Base-by-base conservation (phyloP, 2,888 invertebrate genomes). In the Nymphalis polychloros region DNA sequence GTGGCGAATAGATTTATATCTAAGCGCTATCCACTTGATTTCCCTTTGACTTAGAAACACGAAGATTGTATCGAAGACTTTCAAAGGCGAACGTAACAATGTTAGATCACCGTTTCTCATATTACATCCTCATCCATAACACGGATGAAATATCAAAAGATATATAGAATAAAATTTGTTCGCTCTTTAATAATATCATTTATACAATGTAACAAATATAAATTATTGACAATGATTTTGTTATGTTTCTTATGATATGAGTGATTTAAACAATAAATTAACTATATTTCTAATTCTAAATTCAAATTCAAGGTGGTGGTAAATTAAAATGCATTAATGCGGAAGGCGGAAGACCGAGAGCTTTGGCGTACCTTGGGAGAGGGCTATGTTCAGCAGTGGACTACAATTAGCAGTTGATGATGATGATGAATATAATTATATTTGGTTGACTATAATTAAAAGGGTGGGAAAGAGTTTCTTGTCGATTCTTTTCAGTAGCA, bases 41-140 rank as follows among this genome's bases (percentile, higher is more conserved):
- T 48, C 47, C 53, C 63, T 31, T 63, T 63, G 55, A 55, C 46
- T 62, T 1, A 3, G 47, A 3, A 17, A 57, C 16, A 52, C 23
- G 23, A 48, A 46, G 10, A 35, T 10, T 57, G 19, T 17, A 20
- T 57, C n/a, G 41, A 59, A 19, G 8, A 49, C 13, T 23, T 59
- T 64, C 23, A 64, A 64, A 64, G 23, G 41, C n/a, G 59, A 13
- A 3, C 49, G 10, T 59, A 64, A 59, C 50, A 41, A 13, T 55
- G 23, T 55, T 16, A 31, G 27, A 17, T 55, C 16, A 55, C 17
- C 27, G 27, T 31, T 19, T 50, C 19, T 50, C 50, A 50, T 50
- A 50, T 50, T 50, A 50, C 19, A 20, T 50, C 50, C 50, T 50
- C 50, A 50, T 20, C 48, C 48, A 20, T 19, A 41, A 41, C 41